Evolutionary conservation across 2,113 vertebrate genomes (phyloP).

Genomic region (Myiozetetes cayanensis): DNA sequence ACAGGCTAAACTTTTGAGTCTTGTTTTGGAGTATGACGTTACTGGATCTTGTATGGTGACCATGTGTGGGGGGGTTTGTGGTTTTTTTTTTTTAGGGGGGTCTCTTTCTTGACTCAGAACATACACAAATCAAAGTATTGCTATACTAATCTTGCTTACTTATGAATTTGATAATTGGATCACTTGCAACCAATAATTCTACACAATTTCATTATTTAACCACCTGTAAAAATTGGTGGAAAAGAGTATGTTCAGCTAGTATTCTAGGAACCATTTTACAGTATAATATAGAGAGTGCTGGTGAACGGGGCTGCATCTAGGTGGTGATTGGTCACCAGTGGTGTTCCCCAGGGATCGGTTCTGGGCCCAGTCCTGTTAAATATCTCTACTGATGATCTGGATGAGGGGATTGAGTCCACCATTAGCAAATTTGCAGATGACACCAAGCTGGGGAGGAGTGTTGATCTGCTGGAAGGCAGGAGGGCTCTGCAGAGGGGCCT

Average conservation of each 20-base stretch:
- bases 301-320: too few species aligned
- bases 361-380: too few species aligned
- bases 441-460: too few species aligned
- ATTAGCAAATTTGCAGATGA: too few species aligned
- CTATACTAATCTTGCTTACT: not conserved
- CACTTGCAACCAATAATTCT: not conserved
- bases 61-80: too few species aligned
- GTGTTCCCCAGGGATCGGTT: too few species aligned
- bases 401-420: too few species aligned
- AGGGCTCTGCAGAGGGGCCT: too few species aligned
- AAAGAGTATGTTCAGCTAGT: not conserved
- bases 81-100: too few species aligned
- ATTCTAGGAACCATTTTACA: not conserved
- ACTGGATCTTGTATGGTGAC: rapidly evolving
- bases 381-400: too few species aligned
- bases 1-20: not conserved
- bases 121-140: not conserved
- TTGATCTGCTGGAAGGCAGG: too few species aligned
- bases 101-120: not conserved
- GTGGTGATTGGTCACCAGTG: too few species aligned
- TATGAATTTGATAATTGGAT: not conserved
- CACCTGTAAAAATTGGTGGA: rapidly evolving
- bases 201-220: not conserved
- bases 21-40: not conserved
- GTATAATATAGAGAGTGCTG: not conserved